A percentile compares a stretch with the other conserved stretches of the same genome.
phyloP scores from a whole-genome alignment of 2,888 invertebrate genomes.

The Criorhina ranunculi region DNA sequence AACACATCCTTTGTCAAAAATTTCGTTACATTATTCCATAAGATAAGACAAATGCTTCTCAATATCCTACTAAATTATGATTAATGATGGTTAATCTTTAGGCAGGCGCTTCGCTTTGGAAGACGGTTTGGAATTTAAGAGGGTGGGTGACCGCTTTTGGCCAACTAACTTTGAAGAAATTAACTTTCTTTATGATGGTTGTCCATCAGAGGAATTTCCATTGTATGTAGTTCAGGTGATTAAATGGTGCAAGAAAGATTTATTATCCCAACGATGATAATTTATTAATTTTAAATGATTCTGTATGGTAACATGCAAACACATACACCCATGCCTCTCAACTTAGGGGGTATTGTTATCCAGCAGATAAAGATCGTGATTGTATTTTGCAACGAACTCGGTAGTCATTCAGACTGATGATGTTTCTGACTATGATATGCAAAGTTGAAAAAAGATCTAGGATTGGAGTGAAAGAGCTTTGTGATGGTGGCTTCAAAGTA shows the following conservation, averaged over 20 bases:
- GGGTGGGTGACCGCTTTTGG: background rate
- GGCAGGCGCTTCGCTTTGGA: background rate
- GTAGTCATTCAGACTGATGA: constrained; percentile 16
- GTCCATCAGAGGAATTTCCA: constrained; percentile 33
- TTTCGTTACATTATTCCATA: constrained; percentile 5
- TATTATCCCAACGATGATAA: constrained; percentile 51
- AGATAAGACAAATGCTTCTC: constrained; percentile 55
- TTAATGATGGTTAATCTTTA: constrained; percentile 39
- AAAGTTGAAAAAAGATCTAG: constrained; percentile 19
- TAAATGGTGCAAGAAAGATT: constrained; percentile 45
- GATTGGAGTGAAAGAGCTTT: constrained; percentile 1
- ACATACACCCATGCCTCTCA: background rate
- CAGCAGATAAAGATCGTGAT: constrained; percentile 33
- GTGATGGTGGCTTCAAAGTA: constrained; percentile 1
- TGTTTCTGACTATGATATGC: background rate
- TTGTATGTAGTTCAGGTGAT: constrained; percentile 48
- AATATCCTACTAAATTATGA: constrained; percentile 51
- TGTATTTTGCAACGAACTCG: constrained; percentile 21
- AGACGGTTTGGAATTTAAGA: background rate
- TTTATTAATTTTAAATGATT: constrained; percentile 52
- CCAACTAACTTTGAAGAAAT: constrained; percentile 22
- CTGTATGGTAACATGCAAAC: background rate
- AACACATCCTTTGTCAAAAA: constrained; percentile 14
- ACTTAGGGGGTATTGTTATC: constrained; percentile 26
- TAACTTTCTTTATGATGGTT: constrained; percentile 43